Conservation (phyloP, 2,113 vertebrate genomes). For the Menura novaehollandiae region DNA sequence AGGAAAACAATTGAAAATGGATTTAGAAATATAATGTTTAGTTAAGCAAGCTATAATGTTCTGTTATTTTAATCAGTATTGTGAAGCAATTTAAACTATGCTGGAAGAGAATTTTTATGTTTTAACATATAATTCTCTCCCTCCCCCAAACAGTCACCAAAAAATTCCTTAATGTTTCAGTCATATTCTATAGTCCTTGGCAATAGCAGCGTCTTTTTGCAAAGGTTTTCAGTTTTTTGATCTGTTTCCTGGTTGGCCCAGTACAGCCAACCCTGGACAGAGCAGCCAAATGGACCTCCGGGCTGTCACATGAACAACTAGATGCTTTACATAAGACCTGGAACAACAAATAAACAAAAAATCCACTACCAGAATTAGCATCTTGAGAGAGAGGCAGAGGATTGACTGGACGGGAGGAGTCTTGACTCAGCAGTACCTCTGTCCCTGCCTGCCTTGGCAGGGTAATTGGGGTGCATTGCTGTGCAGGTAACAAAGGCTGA, state of each 20-base stretch:
- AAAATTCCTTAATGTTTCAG: conserved; percentile 48
- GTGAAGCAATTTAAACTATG: conserved; percentile 70
- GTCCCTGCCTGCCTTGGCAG: neutral
- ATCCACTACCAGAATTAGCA: neutral
- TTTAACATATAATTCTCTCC: conserved; percentile 59
- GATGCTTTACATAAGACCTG: neutral
- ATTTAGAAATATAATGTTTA: conserved; percentile 76
- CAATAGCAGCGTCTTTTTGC: neutral
- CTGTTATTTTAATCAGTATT: conserved; percentile 76
- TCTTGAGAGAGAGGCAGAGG: neutral
- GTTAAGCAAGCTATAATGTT: conserved; percentile 75
- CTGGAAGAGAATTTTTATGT: conserved; percentile 59
- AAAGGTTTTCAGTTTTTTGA: neutral
- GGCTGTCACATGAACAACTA: neutral
- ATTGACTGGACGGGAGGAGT: neutral
- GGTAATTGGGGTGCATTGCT: neutral
- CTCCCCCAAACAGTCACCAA: conserved; percentile 48
- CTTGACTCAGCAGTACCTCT: neutral
- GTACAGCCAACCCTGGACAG: neutral
- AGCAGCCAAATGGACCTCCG: neutral
- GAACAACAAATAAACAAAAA: neutral
- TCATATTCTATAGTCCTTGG: neutral
- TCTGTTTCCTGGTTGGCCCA: neutral
- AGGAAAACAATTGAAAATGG: conserved; percentile 78
- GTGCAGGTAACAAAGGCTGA: neutral